These are phyloP conservation scores for Apteryx mantelli DNA, from an alignment of 2,113 vertebrate species.

Conservation along the genomic window DNA sequence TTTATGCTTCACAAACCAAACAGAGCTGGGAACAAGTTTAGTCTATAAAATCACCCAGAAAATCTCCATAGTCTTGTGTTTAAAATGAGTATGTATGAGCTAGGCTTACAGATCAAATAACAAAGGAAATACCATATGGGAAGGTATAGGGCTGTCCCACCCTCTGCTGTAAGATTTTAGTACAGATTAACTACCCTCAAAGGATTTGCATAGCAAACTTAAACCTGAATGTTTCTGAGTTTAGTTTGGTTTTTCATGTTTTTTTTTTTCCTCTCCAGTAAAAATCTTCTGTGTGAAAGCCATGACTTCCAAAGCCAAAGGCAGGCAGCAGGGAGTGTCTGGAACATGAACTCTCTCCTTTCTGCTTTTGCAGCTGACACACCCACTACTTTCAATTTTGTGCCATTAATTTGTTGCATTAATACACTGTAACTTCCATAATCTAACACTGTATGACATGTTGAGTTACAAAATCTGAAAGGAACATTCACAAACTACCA, in stretches of 20 bases:
- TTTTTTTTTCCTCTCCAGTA: background rate
- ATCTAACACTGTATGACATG: background rate
- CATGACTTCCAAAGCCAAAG: background rate
- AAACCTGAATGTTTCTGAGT: background rate
- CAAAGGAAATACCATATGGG: conserved; percentile 43
- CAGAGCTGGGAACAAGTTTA: conserved; percentile 5
- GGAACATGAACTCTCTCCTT: background rate
- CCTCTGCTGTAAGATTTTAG: conserved; percentile 15
- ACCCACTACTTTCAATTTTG: background rate
- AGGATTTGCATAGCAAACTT: conserved; percentile 21
- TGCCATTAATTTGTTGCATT: background rate
- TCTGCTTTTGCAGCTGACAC: background rate
- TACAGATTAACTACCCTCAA: conserved; percentile 26
- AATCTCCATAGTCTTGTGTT: background rate
- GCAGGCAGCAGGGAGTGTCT: background rate
- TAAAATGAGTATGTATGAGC: conserved; percentile 48
- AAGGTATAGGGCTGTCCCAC: conserved; percentile 4
- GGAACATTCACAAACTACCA: conserved; percentile 25
- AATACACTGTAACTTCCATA: background rate
- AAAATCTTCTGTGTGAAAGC: background rate
- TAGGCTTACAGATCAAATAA: conserved; percentile 21
- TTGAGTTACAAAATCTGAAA: background rate
- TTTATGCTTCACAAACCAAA: conserved; percentile 28
- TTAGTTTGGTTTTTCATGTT: background rate
- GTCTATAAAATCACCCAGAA: conserved; percentile 20